A percentile compares a stretch with the other conserved stretches of the same genome.
Evolutionary conservation across 2,888 invertebrate species (phyloP).

Genomic region (Tipula unca): DNA sequence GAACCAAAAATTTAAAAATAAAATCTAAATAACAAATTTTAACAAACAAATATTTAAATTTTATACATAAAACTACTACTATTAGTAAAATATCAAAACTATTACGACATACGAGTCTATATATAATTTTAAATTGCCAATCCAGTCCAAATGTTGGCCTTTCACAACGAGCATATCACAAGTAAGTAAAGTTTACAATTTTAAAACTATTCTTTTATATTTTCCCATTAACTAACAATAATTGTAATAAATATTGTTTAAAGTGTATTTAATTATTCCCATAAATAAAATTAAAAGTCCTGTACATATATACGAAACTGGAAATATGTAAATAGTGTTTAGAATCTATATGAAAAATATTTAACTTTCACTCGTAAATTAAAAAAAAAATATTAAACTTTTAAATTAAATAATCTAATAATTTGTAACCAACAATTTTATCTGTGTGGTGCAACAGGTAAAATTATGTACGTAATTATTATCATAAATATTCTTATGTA

Average conservation of each 20-base stretch:
- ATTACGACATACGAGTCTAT: slow-evolving; percentile 18
- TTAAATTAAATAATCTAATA: not conserved
- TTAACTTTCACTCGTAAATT: not conserved
- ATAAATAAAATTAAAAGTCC: not conserved
- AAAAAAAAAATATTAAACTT: not conserved
- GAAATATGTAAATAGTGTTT: not conserved
- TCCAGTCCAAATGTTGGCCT: slow-evolving; percentile 39
- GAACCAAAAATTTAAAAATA: not conserved
- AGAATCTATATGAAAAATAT: not conserved
- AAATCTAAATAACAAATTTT: not conserved
- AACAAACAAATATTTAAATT: not conserved
- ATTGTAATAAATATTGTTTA: not conserved
- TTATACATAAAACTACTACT: not conserved
- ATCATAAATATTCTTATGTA: not conserved
- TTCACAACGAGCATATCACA: slow-evolving; percentile 42
- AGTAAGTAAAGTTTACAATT: slow-evolving; percentile 32
- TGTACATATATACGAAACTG: not conserved
- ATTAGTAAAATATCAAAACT: not conserved
- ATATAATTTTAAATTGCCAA: not conserved
- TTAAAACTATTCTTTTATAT: too few relatives aligned
- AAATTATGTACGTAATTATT: not conserved
- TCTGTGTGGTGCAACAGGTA: not conserved
- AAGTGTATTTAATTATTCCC: not conserved
- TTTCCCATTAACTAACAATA: not conserved
- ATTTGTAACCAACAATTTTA: not conserved